Base-by-base conservation (phyloP, 2,888 invertebrate species). In the Julus scandinavius region DNA sequence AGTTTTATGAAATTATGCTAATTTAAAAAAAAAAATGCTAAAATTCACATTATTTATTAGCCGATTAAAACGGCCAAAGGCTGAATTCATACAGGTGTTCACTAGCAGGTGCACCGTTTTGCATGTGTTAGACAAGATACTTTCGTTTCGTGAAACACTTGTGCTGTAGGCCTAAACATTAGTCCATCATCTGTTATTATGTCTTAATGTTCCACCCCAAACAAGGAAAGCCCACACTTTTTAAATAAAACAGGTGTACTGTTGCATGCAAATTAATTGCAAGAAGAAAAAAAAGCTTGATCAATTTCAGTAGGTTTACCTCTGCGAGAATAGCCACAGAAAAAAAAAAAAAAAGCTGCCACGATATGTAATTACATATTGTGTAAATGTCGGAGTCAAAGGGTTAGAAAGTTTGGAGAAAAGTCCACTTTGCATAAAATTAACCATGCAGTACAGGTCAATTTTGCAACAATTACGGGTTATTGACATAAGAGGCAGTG, bases 381-480 rank as follows among this genome's bases (percentile, higher is more conserved):
- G 80, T 80, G 80, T 80, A 80, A 80, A 80, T 38, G 80, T 38
- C 20, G 13, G 80, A 80, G 80, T 80, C 80, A 80, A 80, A 80
- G 80, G 80, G 80, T 80, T 80, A 80, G 80, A 80, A 80, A 80
- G 80, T 38, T 80, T 9, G 80, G 80, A 80, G 80, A 80, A 80
- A 80, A 13, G 80, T 80, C 80, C 80, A 80, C 80, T 80, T 80
- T 80, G 80, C 80, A 80, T 80, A 20, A 80, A 38, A 80, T 80
- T 80, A 80, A 20, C 38, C 80, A 45, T 45, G 45, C 45, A 13
- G 80, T 80, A 38, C 80, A 80, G 80, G 80, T 80, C 80, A 80
- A 80, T 80, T 80, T 80, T 80, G 80, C 80, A 80, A 80, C 80
- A 80, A 80, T 80, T 80, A 80, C 80, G 38, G 80, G 80, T 80